A percentile compares a stretch with the other conserved stretches of the same genome.
Evolutionary conservation across 1,140 invertebrate species (phyloP).

Genomic region (Leptonema lineaticorne): DNA sequence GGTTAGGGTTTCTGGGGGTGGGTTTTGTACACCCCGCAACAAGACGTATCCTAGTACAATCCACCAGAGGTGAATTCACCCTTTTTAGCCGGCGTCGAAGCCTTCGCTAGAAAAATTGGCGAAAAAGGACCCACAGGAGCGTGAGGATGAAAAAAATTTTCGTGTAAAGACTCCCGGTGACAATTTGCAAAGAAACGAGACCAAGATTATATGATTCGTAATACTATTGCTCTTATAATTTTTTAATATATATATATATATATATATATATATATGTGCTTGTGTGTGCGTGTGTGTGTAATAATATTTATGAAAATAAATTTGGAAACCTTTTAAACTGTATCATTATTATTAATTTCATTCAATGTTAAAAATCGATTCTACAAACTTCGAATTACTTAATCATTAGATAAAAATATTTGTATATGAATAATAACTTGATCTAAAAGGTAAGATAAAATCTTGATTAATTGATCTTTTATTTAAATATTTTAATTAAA

Average conservation of each 20-base stretch:
- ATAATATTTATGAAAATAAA: no score
- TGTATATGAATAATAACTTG: no score
- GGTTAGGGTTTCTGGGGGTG: no score
- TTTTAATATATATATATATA: neutral
- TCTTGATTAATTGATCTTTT: no score
- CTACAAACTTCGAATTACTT: no score
- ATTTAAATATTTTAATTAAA: no score
- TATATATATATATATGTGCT: neutral
- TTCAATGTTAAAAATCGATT: no score
- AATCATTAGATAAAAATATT: no score
- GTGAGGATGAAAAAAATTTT: neutral
- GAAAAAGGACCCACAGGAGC: constrained; percentile 14
- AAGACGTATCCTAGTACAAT: constrained; percentile 37
- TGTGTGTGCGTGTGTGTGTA: no score
- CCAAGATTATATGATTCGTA: neutral
- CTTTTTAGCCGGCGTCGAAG: constrained; percentile 15
- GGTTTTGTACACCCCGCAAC: constrained; percentile 16
- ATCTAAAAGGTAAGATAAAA: no score
- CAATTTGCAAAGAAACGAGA: constrained; percentile 21
- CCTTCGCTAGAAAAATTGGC: constrained; percentile 22
- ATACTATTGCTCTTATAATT: neutral
- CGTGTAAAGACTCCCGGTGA: neutral
- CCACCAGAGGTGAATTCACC: constrained; percentile 28
- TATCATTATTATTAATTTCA: no score
- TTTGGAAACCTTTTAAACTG: no score